Base-by-base conservation (phyloP, 2,113 vertebrate species). In the Stigmatopora argus region DNA sequence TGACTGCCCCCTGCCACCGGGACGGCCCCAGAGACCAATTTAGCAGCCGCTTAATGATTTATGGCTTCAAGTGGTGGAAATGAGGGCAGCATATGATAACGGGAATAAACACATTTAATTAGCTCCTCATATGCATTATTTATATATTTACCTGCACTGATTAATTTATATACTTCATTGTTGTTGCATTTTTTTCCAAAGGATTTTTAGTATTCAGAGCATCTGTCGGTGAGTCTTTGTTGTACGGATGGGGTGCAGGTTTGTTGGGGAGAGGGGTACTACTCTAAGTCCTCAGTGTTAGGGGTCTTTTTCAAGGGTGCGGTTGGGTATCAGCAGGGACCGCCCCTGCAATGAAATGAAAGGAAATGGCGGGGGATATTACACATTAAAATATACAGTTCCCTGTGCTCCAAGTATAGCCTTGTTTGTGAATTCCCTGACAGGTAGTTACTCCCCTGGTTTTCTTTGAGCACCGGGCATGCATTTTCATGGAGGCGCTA, bases 21-120 rank as follows among this genome's bases (percentile, higher is more conserved):
- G 85, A 89, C 77, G 70, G 90, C 93, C 90, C 93, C 62, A 78
- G 92, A 93, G 93, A 91, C 92, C 92, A 94, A 94, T 95, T 94
- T 96, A 94, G 90, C 91, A 85, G 87, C 92, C 92, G 92, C 92
- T 95, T 94, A 94, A 93, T 93, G 93, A 93, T 94, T 94, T 93
- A 94, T 93, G 92, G 91, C 92, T 93, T 93, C 90, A 92, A 94
- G 92, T 90, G 89, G 85, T 91, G 90, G 88, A 92, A 93, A 92
- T 91, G 92, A 93, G 90, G 91, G 91, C 92, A 93, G 93, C 92
- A 91, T 93, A 93, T 85, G 93, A 94, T 92, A 94, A 93, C 92
- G 91, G 92, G 91, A 93, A 95, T 94, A 95, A 96, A 95, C 93
- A 94, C 90, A 91, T 94, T 94, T 94, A 94, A 94, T 96, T 95